Conservation (phyloP, 2,113 vertebrate genomes). For the Galemys pyrenaicus region DNA sequence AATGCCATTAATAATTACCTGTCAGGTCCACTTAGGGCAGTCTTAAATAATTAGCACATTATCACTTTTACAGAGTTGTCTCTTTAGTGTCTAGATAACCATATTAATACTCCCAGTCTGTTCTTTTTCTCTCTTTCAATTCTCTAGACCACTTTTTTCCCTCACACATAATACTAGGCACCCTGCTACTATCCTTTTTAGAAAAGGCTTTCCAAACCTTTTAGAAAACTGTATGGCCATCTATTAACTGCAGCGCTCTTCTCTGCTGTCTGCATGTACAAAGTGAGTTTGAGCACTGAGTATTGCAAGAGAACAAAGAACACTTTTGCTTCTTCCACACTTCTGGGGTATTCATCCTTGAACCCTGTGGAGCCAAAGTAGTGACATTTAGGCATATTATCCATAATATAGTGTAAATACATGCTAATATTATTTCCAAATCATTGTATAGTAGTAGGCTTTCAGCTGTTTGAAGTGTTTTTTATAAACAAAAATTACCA, state of each 20-base stretch:
- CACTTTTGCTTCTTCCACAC: neutral
- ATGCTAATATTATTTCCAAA: neutral
- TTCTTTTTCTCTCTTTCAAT: neutral
- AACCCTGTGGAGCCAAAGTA: neutral
- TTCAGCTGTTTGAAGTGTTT: neutral
- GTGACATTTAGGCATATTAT: neutral
- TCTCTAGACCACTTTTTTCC: neutral
- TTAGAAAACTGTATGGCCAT: neutral
- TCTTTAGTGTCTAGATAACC: neutral
- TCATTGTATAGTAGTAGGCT: neutral
- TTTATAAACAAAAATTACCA: constrained; percentile 44
- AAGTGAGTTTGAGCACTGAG: neutral
- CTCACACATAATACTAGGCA: neutral
- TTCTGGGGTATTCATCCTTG: neutral
- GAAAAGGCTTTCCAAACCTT: neutral
- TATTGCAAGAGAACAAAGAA: neutral
- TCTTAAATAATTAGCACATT: constrained; percentile 63
- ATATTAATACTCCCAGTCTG: neutral
- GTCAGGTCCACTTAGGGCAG: constrained; percentile 42
- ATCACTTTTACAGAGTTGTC: neutral
- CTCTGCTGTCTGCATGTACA: neutral
- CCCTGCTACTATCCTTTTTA: neutral
- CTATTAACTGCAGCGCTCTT: neutral
- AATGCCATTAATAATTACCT: constrained; percentile 56
- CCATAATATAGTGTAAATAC: neutral